Evolutionary conservation across 2,888 invertebrate species (phyloP).

Genomic region (Pherbina coryleti): DNA sequence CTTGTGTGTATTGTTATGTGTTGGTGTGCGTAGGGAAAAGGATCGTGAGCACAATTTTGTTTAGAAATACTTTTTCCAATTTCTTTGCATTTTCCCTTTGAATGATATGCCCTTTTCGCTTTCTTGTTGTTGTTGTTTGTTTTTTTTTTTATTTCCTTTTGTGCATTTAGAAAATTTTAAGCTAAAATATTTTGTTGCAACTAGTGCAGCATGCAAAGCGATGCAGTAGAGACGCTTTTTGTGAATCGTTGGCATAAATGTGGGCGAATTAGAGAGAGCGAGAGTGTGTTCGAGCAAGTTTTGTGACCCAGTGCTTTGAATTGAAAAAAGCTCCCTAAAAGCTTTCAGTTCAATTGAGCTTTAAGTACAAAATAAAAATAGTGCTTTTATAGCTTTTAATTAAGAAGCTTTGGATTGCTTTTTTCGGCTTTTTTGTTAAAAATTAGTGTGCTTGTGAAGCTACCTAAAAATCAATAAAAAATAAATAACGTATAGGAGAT

Average conservation of each 20-base stretch:
- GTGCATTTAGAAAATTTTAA: slow-evolving; percentile 52
- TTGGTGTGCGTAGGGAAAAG: slow-evolving; percentile 8
- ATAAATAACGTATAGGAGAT: no score
- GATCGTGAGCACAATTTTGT: not conserved
- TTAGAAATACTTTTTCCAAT: not conserved
- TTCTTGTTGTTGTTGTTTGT: slow-evolving; percentile 25
- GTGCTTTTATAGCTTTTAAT: not conserved
- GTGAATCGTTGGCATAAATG: not conserved
- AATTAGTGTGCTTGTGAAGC: no score
- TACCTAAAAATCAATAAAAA: no score
- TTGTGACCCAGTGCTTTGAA: not conserved
- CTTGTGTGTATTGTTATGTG: not conserved
- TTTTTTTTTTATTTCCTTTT: slow-evolving; percentile 26
- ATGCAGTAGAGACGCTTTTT: slow-evolving; percentile 62
- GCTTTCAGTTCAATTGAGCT: not conserved
- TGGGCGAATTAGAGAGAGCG: slow-evolving; percentile 2
- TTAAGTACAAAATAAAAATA: not conserved
- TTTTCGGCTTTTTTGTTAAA: not conserved
- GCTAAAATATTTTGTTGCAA: slow-evolving; percentile 50
- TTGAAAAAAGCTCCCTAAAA: not conserved
- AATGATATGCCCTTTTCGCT: slow-evolving; percentile 12
- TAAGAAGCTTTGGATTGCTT: not conserved
- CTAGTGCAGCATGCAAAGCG: slow-evolving; percentile 62
- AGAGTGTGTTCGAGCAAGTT: no score
- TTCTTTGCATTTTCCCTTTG: slow-evolving; percentile 9